Base-by-base conservation (phyloP, 2,113 vertebrate species). In the Vidua chalybeata region DNA sequence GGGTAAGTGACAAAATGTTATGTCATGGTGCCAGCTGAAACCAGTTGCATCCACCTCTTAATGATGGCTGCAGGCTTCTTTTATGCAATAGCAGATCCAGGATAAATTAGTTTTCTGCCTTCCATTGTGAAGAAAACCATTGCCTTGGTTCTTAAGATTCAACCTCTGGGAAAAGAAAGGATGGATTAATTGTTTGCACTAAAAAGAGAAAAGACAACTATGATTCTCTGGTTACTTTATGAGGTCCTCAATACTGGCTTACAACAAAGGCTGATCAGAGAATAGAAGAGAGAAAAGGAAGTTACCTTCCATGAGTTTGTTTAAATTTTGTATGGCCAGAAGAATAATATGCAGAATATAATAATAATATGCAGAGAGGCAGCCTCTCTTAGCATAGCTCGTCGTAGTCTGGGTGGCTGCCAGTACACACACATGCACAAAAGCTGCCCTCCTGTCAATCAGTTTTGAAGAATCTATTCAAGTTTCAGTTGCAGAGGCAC, bases 1-100 rank as follows among this genome's bases (percentile, higher is more conserved):
- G 99, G 99, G 99, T 99, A 73, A 98, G 99, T 97, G 74, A 76
- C 91, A 61, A 61, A 56, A 54, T 37, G 45, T 39, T 86, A 20
- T 81, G 71, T 77, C 55, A 17, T 14, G 16, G 59, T 76, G 35
- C 61, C 39, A 79, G 28, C 56, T 72, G 33, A 81, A 74, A 81
- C 2, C 4, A 82, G 16, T 43, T n/a, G 46, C 0, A 3, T 37
- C 49, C 52, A 9, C 30, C 49, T 64, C 68, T 68, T 64, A 71
- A 58, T 43, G 55, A 46, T 26, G 41, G 20, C 67, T 10, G 3
- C 41, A 68, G 74, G 49, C 23, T 81, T 76, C 56, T 43, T 56
- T 39, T 45, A 26, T 3, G 0, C 51, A 76, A 55, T 13, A 58
- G 49, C 30, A 82, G 26, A 66, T 41, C 41, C 11, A 68, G 58